Percentiles rank a stretch among this genome's conserved stretches.
Evolutionary conservation across 2,113 vertebrate species (phyloP).

Genomic region (Pseudolaguvia tuberculata): DNA sequence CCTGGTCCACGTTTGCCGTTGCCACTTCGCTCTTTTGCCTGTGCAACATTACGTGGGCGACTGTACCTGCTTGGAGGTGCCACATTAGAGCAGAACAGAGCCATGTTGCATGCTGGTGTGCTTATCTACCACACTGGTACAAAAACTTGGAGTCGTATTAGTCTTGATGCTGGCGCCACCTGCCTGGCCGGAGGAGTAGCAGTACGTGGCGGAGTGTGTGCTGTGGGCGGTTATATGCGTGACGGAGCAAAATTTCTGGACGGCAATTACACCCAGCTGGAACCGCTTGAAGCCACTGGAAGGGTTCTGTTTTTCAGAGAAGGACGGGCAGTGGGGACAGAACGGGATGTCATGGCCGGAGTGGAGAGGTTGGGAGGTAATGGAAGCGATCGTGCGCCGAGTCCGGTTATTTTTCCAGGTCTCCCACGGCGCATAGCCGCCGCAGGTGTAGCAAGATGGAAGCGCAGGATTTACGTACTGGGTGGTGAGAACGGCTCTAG

Average conservation of each 20-base stretch:
- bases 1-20: constrained; percentile 54
- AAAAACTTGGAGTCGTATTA: constrained; percentile 71
- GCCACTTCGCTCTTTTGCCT: constrained; percentile 66
- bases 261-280: constrained; percentile 68
- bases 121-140: constrained; percentile 73
- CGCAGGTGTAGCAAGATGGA: constrained; percentile 74
- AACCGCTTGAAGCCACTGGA: constrained; percentile 73
- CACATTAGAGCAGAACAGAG: constrained; percentile 72
- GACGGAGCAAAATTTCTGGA: constrained; percentile 72
- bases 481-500: constrained; percentile 73
- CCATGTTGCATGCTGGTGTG: constrained; percentile 72
- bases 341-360: constrained; percentile 62
- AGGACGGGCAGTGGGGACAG: constrained; percentile 63
- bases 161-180: constrained; percentile 71
- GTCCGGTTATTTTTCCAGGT: constrained; percentile 72
- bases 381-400: constrained; percentile 67
- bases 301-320: constrained; percentile 74
- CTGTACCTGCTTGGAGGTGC: constrained; percentile 76
- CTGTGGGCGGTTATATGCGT: constrained; percentile 74
- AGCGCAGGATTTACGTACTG: constrained; percentile 74
- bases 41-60: constrained; percentile 65
- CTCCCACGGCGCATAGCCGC: constrained; percentile 71
- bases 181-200: constrained; percentile 74
- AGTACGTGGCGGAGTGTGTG: constrained; percentile 73
- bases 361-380: constrained; percentile 56